Evolutionary conservation across 1,140 invertebrate species (phyloP), one percentile per base, ranked within the genome.

Genomic region (Harpegnathos saltator): DNA sequence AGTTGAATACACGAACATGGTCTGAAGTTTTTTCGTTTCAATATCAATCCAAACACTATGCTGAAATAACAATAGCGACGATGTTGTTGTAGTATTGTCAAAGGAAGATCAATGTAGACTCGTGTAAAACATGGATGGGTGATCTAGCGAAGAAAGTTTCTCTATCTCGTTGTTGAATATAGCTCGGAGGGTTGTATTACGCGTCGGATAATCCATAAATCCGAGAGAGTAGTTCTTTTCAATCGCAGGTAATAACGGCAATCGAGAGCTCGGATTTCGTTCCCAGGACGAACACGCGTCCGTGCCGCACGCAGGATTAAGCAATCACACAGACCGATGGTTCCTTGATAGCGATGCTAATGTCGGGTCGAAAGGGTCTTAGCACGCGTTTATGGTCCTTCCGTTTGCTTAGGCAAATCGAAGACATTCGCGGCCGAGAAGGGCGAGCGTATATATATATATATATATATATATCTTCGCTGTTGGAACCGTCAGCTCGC

Each of bases 301-400:
- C 38, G 59, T 75, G n/a, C 59, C 52, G 38, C 50, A 85, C 86
- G 84, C 84, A 90, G 89, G 90, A 92, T 92, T 92, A 91, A 92
- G 91, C 90, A 92, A 92, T 92, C 91, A 91, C 86, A 90, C 83
- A 62, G 86, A 81, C 88, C 89, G 91, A 92, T 93, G 91, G 89
- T 87, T 81, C 84, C 86, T 92, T 89, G 92, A 93, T 93, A 93
- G 91, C 87, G 88, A 92, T 91, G 92, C 91, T 93, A 93, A 93
- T 92, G 86, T 90, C 84, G 82, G 82, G 85, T 84, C 78, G 75
- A 84, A 87, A 85, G 84, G 91, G 90, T 89, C 89, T 44, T 81
- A 89, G 81, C 87, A 89, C 87, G 87, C 83, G 78, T 89, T 89
- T 89, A 89, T 89, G 82, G 74, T 85, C 85, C 78, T 88, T 82